phyloP scores from a whole-genome alignment of 2,797 vertebrate genomes.

The Eulemur rubriventer region DNA sequence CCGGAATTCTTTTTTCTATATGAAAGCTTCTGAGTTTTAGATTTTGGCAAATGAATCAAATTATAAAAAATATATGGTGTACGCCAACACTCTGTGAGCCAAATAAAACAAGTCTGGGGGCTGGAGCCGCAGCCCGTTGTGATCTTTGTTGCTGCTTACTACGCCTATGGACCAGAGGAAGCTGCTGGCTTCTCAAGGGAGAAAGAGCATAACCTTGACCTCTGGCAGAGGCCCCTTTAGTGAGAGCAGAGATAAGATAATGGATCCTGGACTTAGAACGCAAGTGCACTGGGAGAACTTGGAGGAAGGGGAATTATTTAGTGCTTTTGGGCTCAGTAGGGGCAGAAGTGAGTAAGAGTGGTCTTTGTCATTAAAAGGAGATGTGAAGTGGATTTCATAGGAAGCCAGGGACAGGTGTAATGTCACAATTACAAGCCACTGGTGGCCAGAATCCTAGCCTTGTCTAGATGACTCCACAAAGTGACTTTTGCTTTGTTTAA shows the following conservation, averaged over 20 bases:
- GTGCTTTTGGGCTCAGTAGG: background rate
- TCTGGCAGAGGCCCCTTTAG: background rate
- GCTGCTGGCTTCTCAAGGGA: background rate
- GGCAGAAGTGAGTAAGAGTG: fast-evolving
- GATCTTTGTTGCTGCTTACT: background rate
- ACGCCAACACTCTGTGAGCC: background rate
- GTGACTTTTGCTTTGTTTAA: background rate
- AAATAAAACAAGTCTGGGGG: background rate
- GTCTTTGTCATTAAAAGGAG: background rate
- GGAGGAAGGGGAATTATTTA: background rate
- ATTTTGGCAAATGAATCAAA: background rate
- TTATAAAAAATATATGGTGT: background rate
- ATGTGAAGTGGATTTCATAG: fast-evolving
- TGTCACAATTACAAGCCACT: fast-evolving
- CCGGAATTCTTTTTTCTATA: background rate
- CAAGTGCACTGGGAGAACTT: background rate
- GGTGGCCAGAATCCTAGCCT: background rate
- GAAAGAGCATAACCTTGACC: background rate
- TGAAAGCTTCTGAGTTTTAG: constrained; percentile 44
- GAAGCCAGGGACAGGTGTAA: background rate
- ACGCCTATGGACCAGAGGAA: background rate
- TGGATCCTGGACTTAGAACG: background rate
- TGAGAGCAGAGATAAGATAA: background rate
- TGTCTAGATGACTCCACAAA: background rate
- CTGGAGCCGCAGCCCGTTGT: background rate